Percentiles rank a stretch among this genome's conserved stretches.
Conservation (phyloP, 53 echinoderm and acorn worm genomes). For the Apostichopus leukothele region DNA sequence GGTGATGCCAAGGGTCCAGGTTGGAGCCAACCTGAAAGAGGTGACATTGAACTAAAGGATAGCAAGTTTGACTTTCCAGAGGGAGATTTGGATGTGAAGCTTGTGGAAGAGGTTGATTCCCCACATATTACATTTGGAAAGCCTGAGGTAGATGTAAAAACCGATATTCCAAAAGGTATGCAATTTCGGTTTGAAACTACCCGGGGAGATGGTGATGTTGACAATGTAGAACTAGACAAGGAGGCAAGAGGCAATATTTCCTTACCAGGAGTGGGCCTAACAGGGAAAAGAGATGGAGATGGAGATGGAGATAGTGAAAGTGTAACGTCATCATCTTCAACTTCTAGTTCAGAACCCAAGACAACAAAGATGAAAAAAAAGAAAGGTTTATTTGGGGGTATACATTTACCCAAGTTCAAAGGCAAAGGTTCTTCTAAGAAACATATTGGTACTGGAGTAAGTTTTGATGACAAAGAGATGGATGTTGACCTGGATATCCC, state of each 20-base stretch:
- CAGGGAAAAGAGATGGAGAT: neutral
- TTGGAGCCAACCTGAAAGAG: neutral
- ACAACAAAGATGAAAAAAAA: conserved; percentile 59
- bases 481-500: neutral
- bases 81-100: neutral
- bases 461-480: conserved; percentile 1
- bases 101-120: neutral
- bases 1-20: neutral
- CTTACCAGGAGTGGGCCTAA: neutral
- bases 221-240: neutral
- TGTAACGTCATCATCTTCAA: conserved; percentile 1
- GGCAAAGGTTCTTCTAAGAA: conserved; percentile 42
- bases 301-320: neutral
- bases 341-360: neutral
- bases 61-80: neutral
- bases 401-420: conserved; percentile 61
- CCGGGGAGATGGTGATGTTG: neutral
- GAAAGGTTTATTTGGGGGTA: conserved; percentile 64
- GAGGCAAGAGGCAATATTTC: neutral
- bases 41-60: neutral
- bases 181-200: neutral
- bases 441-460: neutral
- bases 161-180: neutral
- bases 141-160: neutral
- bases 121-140: neutral